Conservation (phyloP, 2,797 vertebrate species). For the Trachops cirrhosus region DNA sequence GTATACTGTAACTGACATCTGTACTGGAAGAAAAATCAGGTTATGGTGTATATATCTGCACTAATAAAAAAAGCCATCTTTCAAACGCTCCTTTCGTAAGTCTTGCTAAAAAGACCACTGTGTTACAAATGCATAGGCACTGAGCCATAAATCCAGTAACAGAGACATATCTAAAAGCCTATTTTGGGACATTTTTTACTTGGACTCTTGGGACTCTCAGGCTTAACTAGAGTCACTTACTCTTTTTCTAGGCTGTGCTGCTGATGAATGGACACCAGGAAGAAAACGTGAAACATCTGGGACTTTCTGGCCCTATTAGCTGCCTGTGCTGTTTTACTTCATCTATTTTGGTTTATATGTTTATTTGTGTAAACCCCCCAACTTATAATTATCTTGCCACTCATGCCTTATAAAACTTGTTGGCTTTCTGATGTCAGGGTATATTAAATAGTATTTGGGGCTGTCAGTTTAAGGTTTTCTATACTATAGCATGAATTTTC, state of each 20-base stretch:
- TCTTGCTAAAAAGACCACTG: constrained; percentile 76
- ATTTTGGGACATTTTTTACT: constrained; percentile 72
- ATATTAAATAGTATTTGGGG: neutral
- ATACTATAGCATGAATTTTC: neutral
- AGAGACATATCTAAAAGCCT: constrained; percentile 63
- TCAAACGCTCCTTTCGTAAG: constrained; percentile 80
- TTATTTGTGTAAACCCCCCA: constrained; percentile 7
- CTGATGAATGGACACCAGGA: constrained; percentile 34
- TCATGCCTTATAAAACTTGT: neutral
- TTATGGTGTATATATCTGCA: constrained; percentile 80
- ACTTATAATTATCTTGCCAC: neutral
- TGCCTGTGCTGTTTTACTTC: neutral
- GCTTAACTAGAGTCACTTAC: constrained; percentile 58
- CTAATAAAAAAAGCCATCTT: constrained; percentile 86
- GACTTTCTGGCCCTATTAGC: neutral
- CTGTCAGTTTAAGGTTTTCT: neutral
- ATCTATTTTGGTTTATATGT: neutral
- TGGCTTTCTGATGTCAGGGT: neutral
- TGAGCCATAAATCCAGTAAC: constrained; percentile 68
- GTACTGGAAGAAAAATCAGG: constrained; percentile 76
- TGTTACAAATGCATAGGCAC: constrained; percentile 73
- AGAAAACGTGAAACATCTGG: constrained; percentile 27
- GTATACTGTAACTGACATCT: constrained; percentile 83
- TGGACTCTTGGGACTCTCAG: constrained; percentile 46
- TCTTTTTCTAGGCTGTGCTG: constrained; percentile 35